These are phyloP conservation scores for Synchiropus splendidus DNA, from an alignment of 2,113 vertebrate species.

Conservation along the genomic window DNA sequence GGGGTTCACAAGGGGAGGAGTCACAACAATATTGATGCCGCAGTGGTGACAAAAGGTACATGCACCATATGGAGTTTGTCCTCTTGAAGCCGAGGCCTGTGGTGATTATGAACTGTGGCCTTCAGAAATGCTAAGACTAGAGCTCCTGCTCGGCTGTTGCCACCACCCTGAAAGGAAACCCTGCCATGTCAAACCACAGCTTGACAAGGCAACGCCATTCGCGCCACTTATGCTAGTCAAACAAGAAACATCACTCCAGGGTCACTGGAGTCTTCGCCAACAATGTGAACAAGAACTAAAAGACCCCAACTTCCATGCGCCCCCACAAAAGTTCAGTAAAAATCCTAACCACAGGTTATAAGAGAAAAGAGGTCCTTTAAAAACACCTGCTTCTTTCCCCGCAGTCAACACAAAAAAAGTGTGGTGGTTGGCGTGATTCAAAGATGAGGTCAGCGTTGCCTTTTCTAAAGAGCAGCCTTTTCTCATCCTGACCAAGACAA, in stretches of 20 bases:
- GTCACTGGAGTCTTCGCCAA: slow-evolving; percentile 13
- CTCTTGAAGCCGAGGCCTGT: slow-evolving; percentile 6
- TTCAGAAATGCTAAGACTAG: slow-evolving; percentile 11
- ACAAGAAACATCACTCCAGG: background rate
- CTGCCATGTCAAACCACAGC: slow-evolving; percentile 1
- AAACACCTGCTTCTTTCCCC: slow-evolving; percentile 12
- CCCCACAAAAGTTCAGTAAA: slow-evolving; percentile 14
- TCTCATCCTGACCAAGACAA: slow-evolving; percentile 58
- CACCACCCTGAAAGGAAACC: slow-evolving; percentile 1
- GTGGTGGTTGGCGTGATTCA: slow-evolving; percentile 49
- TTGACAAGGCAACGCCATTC: background rate
- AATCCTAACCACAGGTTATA: slow-evolving; percentile 8
- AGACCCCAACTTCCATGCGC: slow-evolving; percentile 20
- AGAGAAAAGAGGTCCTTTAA: background rate
- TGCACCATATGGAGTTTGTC: slow-evolving; percentile 22
- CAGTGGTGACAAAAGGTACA: slow-evolving; percentile 22
- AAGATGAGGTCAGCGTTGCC: slow-evolving; percentile 45
- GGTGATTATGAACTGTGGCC: slow-evolving; percentile 10
- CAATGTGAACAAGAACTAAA: slow-evolving; percentile 29
- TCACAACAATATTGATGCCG: slow-evolving; percentile 9
- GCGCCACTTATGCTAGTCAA: slow-evolving; percentile 14
- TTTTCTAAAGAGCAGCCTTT: slow-evolving; percentile 59
- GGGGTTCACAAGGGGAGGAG: background rate
- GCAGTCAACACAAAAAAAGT: slow-evolving; percentile 20
- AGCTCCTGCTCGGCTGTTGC: slow-evolving; percentile 7